Evolutionary conservation across 1,140 invertebrate species (phyloP).

Genomic region (Ditylenchus dipsaci): DNA sequence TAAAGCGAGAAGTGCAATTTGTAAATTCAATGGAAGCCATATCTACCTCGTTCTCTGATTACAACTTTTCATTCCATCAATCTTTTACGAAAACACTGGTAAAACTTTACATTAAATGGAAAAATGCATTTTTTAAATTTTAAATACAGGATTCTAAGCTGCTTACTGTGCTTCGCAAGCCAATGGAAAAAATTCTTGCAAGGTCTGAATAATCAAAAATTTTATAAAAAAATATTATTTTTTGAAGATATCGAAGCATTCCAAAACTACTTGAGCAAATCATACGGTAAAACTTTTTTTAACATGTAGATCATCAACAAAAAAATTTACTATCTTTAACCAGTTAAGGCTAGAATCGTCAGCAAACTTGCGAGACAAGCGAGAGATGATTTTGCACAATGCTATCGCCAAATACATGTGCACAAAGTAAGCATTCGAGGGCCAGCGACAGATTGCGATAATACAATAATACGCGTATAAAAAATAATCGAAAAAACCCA

Average conservation of each 20-base stretch:
- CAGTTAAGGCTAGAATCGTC: constrained; percentile 21
- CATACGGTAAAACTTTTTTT: constrained; percentile 6
- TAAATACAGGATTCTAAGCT: neutral
- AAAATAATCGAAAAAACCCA: no score
- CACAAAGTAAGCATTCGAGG: constrained; percentile 9
- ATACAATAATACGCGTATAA: no score
- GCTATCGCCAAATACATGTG: constrained; percentile 36
- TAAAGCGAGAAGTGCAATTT: constrained; percentile 1
- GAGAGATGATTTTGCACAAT: constrained; percentile 43
- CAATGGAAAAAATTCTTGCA: constrained; percentile 32
- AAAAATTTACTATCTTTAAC: no score
- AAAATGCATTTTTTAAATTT: neutral
- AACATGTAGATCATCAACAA: no score
- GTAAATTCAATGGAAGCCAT: constrained; percentile 1
- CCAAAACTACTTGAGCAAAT: constrained; percentile 22
- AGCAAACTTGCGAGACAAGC: constrained; percentile 22
- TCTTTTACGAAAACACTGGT: neutral
- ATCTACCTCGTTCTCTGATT: neutral
- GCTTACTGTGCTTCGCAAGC: constrained; percentile 13
- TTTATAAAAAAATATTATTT: constrained; percentile 12
- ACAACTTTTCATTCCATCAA: neutral
- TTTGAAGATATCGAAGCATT: constrained; percentile 25
- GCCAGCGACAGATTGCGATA: neutral
- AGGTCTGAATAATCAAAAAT: neutral
- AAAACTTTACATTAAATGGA: neutral